Evolutionary conservation across 2,888 invertebrate species (phyloP).

Genomic region (Lasioglossum calceatum): DNA sequence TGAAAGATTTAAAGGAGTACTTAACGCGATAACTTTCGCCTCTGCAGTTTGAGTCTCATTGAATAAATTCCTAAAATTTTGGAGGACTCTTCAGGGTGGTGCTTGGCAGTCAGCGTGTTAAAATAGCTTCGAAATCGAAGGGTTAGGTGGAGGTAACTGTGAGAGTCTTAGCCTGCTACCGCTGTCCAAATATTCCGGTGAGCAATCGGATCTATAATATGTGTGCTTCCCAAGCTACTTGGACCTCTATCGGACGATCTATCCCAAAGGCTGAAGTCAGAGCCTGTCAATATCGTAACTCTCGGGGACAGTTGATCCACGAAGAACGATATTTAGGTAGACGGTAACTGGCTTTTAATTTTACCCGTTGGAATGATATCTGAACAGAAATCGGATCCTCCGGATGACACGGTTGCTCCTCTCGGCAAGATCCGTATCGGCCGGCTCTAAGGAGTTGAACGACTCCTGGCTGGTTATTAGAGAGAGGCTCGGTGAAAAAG

Average conservation of each 20-base stretch:
- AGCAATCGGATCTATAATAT: neutral
- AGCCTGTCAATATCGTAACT: conserved; percentile 49
- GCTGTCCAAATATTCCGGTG: neutral
- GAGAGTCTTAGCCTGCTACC: neutral
- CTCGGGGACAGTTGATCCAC: conserved; percentile 8
- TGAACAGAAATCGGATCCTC: conserved; percentile 49
- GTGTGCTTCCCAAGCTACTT: neutral
- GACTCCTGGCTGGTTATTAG: conserved; percentile 61
- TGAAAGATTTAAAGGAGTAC: neutral
- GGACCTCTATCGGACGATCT: neutral
- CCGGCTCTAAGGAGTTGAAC: conserved; percentile 47
- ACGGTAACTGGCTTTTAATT: conserved; percentile 52
- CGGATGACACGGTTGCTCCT: conserved; percentile 41
- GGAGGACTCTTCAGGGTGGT: neutral
- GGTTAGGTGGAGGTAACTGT: neutral
- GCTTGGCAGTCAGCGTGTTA: neutral
- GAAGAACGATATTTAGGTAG: conserved; percentile 34
- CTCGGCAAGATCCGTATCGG: conserved; percentile 53
- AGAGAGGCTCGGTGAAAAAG: conserved; percentile 44
- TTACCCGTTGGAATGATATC: conserved; percentile 43
- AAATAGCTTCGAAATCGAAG: neutral
- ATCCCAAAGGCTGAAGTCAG: neutral
- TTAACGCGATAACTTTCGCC: neutral
- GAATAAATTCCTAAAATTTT: neutral
- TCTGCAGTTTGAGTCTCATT: neutral